Evolutionary conservation across 2,113 vertebrate species (phyloP).

Genomic region (Cisticola juncidis): DNA sequence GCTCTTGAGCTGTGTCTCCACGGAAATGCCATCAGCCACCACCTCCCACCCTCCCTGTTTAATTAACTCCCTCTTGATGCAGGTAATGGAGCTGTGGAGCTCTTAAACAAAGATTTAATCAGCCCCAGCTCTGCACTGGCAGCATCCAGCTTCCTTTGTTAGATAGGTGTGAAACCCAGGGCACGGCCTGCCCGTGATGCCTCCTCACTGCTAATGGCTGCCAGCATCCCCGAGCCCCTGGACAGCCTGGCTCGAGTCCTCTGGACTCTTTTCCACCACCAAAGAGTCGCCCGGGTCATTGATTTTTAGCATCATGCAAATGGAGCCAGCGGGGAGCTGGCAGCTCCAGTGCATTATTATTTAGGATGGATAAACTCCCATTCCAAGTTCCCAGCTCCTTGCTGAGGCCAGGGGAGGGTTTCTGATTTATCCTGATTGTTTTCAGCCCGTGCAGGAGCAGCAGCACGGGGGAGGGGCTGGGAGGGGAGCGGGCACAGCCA

Average conservation of each 20-base stretch:
- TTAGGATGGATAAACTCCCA: conserved; percentile 55
- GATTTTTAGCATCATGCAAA: conserved; percentile 29
- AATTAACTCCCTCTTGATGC: conserved; percentile 56
- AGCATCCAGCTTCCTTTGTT: conserved; percentile 19
- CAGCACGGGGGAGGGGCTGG: background rate
- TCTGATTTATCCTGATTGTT: background rate
- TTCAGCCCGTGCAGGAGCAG: background rate
- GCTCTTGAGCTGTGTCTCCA: background rate
- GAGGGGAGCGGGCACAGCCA: background rate
- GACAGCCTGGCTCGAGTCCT: background rate
- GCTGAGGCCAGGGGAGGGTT: background rate
- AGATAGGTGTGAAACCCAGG: conserved; percentile 48
- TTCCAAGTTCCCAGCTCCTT: background rate
- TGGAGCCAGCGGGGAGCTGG: conserved; percentile 25
- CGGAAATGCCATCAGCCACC: background rate
- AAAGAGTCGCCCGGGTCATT: background rate
- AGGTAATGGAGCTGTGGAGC: conserved; percentile 29
- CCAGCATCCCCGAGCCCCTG: background rate
- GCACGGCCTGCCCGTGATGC: background rate
- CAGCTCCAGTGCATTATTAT: conserved; percentile 19
- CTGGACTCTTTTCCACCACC: background rate
- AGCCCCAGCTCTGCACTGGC: background rate
- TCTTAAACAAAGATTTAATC: conserved; percentile 65
- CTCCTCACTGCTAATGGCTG: background rate
- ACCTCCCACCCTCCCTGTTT: conserved; percentile 44